Base-by-base conservation (phyloP, 2,113 vertebrate genomes). In the Psittacara wagleri region DNA sequence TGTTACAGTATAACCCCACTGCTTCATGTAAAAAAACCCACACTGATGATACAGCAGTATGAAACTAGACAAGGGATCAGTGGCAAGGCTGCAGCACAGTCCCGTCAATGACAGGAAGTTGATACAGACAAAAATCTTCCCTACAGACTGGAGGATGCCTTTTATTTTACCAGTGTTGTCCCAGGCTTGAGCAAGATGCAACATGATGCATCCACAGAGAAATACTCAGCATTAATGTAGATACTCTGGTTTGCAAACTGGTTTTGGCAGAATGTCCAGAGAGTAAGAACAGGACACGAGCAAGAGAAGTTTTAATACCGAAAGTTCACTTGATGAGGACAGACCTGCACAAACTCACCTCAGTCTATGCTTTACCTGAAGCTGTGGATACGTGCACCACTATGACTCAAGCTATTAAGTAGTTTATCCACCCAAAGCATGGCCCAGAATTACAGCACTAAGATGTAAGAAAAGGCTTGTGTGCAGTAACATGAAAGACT, bases 321-420 rank as follows among this genome's bases (percentile, higher is more conserved):
- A 3, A 76, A 73, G 22, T 16, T 66, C 67, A 31, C 41, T 54
- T 54, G 57, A 61, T 13, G 48, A 82, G 44, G 39, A 75, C 55
- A 59, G 46, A 79, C 19, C 69, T 72, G 37, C n/a, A 25, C 17
- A 48, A 76, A 31, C 59, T 35, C 44, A 31, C 2, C 29, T n/a
- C 52, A 10, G 20, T 7, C 37, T 4, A 7, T 2, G 1, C 41
- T 88, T 37, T 6, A 67, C 28, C 57, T 25, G 48, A 64, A 44
- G 64, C 41, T 57, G n/a, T 59, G 31, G 19, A 2, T 27, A 61
- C 2, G 0, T 31, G 29, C 20, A 46, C 7, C 35, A 6, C 0
- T 17, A 10, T 12, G 48, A 43, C 63, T 70, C 51, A 44, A 59
- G 64, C 31, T 29, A 81, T 48, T 62, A 31, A 52, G 22, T 0